Evolutionary conservation across 2,797 vertebrate genomes (phyloP).

Genomic region (Pangasius sanitwongsei): DNA sequence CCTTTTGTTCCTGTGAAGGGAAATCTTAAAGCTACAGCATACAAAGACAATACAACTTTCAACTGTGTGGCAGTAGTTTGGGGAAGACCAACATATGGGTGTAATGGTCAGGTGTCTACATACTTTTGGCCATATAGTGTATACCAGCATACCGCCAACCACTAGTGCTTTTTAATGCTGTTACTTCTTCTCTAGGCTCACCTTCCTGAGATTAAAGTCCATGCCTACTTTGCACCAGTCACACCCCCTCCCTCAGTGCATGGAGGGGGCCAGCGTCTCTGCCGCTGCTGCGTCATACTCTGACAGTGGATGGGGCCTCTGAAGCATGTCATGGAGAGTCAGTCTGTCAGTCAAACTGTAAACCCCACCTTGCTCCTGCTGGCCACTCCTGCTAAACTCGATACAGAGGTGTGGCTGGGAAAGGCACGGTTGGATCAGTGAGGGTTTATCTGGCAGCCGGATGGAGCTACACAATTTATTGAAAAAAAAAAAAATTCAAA

Average conservation of each 20-base stretch:
- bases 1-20: too few relatives aligned
- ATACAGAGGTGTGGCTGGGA: conserved; percentile 33
- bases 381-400: conserved; percentile 40
- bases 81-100: too few relatives aligned
- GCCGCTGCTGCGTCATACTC: conserved; percentile 98
- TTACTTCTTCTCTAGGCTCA: conserved; percentile 85
- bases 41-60: background rate
- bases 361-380: conserved; percentile 46
- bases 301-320: conserved; percentile 71
- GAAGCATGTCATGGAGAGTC: conserved; percentile 39
- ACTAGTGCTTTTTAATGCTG: background rate
- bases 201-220: conserved; percentile 98
- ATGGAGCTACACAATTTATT: conserved; percentile 43
- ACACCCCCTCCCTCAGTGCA: conserved; percentile 96
- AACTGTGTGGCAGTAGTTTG: background rate
- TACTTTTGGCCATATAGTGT: background rate
- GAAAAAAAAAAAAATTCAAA: conserved; percentile 22
- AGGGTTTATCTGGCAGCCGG: conserved; percentile 48
- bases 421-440: conserved; percentile 42
- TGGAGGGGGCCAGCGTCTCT: conserved; percentile 95
- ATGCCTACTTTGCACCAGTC: conserved; percentile 97
- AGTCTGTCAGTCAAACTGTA: conserved; percentile 56
- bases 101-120: background rate
- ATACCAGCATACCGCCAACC: background rate
- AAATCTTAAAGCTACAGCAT: too few relatives aligned